Evolutionary conservation across 2,113 vertebrate genomes (phyloP), one percentile per base, ranked within the genome.

Genomic region (Urocynchramus pylzowi): DNA sequence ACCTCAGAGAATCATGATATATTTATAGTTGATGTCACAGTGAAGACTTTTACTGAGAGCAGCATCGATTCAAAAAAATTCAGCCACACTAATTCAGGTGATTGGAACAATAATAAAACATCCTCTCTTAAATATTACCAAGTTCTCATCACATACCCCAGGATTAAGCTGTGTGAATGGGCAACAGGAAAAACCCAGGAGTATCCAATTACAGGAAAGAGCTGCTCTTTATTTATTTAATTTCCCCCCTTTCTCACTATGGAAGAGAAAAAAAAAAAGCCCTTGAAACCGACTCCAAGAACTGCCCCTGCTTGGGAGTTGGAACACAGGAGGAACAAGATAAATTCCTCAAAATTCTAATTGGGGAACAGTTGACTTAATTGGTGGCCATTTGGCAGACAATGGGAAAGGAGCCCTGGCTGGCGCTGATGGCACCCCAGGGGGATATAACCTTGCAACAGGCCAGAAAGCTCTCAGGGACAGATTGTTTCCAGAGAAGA

Each of bases 291-390:
- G 98, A 99, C 98, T 99, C 99, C 98, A 97, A 98, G 98, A 98
- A 97, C 98, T 97, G 96, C 97, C 97, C 97, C 93, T 91, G 91
- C 94, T 95, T 98, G 98, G 98, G 98, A 98, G 98, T 98, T 95
- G 75, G 95, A 98, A 98, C 97, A 97, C 98, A 97, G 90, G 93
- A 96, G 98, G 91, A 99, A 98, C 98, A 99, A 98, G 98, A 99
- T 98, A 98, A 98, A 99, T 98, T 98, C 98, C 98, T 98, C 98
- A 98, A 98, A 99, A 99, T 99, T 99, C 98, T 99, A 99, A 99
- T 99, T 99, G 99, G 98, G 98, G 98, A 99, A 99, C 99, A 98
- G 98, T 99, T 99, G 98, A 98, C 98, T 99, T 99, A 99, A 99
- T 99, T 99, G 99, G 99, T 98, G 98, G 98, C 99, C 99, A 98